Base-by-base conservation (phyloP, 2,113 vertebrate species). In the Paratilapia polleni region DNA sequence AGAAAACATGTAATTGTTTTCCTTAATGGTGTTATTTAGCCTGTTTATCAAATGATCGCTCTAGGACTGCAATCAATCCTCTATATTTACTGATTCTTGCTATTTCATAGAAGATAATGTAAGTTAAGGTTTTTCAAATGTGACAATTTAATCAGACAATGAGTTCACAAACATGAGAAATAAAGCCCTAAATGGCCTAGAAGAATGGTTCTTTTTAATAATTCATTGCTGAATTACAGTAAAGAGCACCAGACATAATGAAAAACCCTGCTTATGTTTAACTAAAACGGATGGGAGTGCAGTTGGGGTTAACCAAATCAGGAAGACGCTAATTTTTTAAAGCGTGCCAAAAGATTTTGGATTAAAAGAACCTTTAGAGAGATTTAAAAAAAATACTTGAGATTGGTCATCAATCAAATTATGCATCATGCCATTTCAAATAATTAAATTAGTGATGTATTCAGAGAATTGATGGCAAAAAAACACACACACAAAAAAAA, bases 1-100 rank as follows among this genome's bases (percentile, higher is more conserved):
- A 89, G 56, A 88, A 86, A 89, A 74, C 49, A 85, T 24, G 24
- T 28, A 63, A 90, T 87, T 89, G 89, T 92, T 90, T 87, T 73
- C 61, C 57, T 81, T 77, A 74, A 81, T 74, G 47, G 54, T 60
- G 80, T 36, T 81, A 80, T 89, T 88, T 80, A 88, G 78, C 20
- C 52, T 28, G 47, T 88, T 90, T 77, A 86, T 91, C 76, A 74
- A 74, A 52, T 22, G 49, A 88, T 79, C 2, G 2, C 75, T 82
- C 24, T 43, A 61, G 10, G 31, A 73, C 63, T 82, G 57, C 68
- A 87, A 87, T 90, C 83, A 88, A 78, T 82, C 60, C 56, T 38
- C 41, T 7, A 28, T 24, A 86, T 73, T 22, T n/a, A 38, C 54
- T 36, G 15, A 77, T 68, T 61, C 28, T 83, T 26, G 17, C 22